A percentile compares a stretch with the other conserved stretches of the same genome.
phyloP scores from a whole-genome alignment of 2,888 invertebrate species.

The Apodemia duryi region DNA sequence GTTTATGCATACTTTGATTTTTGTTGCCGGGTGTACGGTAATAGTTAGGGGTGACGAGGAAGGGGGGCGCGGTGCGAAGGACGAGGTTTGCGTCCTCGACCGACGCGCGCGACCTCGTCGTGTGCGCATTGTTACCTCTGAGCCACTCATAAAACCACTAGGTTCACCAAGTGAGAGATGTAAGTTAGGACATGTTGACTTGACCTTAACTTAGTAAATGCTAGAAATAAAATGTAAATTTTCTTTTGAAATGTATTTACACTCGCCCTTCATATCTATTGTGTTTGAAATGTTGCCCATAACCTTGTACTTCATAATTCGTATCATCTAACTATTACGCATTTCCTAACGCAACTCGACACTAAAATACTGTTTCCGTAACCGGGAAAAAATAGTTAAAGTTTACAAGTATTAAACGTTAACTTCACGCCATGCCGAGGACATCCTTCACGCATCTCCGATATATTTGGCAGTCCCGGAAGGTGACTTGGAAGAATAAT shows the following conservation, averaged over 20 bases:
- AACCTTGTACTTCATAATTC: constrained; percentile 11
- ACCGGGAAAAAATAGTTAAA: constrained; percentile 12
- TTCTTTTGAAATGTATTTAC: neutral
- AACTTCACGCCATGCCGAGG: constrained; percentile 4
- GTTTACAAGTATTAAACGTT: constrained; percentile 3
- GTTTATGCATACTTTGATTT: neutral
- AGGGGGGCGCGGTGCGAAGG: constrained; percentile 45
- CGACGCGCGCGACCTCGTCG: constrained; percentile 62
- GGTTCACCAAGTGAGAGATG: constrained; percentile 24
- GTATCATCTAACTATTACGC: constrained; percentile 9
- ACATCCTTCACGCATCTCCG: constrained; percentile 14
- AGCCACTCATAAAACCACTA: constrained; percentile 32
- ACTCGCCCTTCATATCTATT: neutral
- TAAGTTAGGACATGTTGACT: neutral
- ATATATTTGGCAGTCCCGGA: constrained; percentile 11
- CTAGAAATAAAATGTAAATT: neutral
- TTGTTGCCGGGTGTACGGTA: constrained; percentile 22
- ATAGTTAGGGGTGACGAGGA: constrained; percentile 20
- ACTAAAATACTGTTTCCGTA: constrained; percentile 7
- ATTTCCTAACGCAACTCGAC: constrained; percentile 5
- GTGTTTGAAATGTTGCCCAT: constrained; percentile 9
- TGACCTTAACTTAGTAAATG: too few species aligned
- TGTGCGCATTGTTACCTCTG: constrained; percentile 59
- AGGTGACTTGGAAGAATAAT: constrained; percentile 14
- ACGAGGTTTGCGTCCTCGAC: constrained; percentile 63